phyloP scores from a whole-genome alignment of 2,113 vertebrate species.

The Orcinus orca region DNA sequence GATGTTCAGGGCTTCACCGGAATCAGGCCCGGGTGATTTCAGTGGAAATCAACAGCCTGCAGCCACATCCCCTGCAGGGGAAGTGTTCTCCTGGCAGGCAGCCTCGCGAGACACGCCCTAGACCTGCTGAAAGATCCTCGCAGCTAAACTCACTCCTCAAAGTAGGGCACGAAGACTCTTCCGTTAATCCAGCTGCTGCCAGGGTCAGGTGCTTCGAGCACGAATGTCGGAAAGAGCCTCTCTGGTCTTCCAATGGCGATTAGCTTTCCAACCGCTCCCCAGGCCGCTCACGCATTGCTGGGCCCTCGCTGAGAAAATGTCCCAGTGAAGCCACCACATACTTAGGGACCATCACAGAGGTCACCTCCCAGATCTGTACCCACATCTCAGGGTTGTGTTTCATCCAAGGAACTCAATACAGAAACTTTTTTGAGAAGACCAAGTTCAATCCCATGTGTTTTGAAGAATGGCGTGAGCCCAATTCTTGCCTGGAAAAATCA shows the following conservation, averaged over 20 bases:
- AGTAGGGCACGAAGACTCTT: background rate
- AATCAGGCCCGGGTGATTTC: conserved; percentile 33
- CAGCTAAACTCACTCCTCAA: background rate
- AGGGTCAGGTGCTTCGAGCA: background rate
- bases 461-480: fast-evolving
- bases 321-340: fast-evolving
- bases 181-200: background rate
- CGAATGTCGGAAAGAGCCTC: background rate
- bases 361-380: background rate
- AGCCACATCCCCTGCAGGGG: conserved; percentile 38
- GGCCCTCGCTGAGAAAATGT: background rate
- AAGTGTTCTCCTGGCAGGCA: background rate
- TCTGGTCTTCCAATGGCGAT: fast-evolving
- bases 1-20: background rate
- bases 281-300: fast-evolving
- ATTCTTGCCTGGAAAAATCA: background rate
- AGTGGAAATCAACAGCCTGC: conserved; percentile 62
- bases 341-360: background rate
- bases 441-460: background rate
- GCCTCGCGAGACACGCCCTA: conserved; percentile 32
- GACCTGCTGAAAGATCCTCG: background rate
- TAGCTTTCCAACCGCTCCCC: background rate
- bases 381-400: no score
- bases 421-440: background rate
- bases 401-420: background rate